A percentile compares a stretch with the other conserved stretches of the same genome.
phyloP scores from a whole-genome alignment of 64 coral and sea anemone genomes.

The Hydrozoanthus tunicans region DNA sequence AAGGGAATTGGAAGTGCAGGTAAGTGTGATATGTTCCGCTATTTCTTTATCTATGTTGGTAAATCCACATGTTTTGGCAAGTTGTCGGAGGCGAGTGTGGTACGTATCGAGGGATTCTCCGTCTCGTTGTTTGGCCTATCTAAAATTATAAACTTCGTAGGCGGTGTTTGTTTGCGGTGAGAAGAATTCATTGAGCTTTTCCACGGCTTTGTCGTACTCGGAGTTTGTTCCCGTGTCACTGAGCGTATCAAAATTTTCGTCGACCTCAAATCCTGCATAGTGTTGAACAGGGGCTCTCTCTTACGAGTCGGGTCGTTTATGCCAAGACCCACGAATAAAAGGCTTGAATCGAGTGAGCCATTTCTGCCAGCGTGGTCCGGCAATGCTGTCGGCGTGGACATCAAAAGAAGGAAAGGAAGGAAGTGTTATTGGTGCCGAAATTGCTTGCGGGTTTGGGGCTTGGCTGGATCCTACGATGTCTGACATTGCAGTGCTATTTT shows the following conservation, averaged over 20 bases:
- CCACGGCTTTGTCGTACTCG: not conserved
- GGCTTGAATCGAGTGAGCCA: slow-evolving; percentile 59
- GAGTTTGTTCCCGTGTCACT: slow-evolving; percentile 13
- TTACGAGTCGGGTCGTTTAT: slow-evolving; percentile 51
- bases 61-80: slow-evolving; percentile 67
- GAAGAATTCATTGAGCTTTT: slow-evolving; percentile 27
- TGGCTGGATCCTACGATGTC: no score
- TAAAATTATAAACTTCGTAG: slow-evolving; percentile 51
- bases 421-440: slow-evolving; percentile 8
- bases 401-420: slow-evolving; percentile 65
- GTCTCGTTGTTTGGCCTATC: slow-evolving; percentile 58
- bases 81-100: slow-evolving; percentile 54
- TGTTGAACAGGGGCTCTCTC: slow-evolving; percentile 62
- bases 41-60: slow-evolving; percentile 57
- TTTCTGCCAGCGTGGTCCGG: slow-evolving; percentile 73
- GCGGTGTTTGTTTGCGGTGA: not conserved
- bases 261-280: slow-evolving; percentile 56
- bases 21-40: slow-evolving; percentile 42
- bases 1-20: slow-evolving; percentile 44
- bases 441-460: not conserved
- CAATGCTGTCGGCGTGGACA: slow-evolving; percentile 57
- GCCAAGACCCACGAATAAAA: slow-evolving; percentile 13
- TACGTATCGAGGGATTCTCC: slow-evolving; percentile 56
- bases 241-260: slow-evolving; percentile 78
- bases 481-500: no score